A percentile compares a stretch with the other conserved stretches of the same genome.
phyloP scores from a whole-genome alignment of 2,888 invertebrate genomes.

The Adineta ricciae region DNA sequence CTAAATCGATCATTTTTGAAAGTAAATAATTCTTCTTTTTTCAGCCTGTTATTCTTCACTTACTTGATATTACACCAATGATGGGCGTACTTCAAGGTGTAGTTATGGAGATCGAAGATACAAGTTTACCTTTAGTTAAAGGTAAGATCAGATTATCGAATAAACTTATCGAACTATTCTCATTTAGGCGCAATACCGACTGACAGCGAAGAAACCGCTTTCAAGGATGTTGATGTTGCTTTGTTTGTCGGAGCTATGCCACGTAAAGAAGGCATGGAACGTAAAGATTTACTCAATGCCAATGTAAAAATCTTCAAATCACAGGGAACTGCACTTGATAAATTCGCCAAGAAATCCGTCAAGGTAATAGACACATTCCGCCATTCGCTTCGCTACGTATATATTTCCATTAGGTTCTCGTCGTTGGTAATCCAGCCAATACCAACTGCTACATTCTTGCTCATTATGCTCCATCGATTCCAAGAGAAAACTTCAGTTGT shows the following conservation, averaged over 20 bases:
- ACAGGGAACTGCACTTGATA: conserved; percentile 83
- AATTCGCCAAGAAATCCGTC: conserved; percentile 76
- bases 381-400: too few relatives aligned
- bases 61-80: conserved; percentile 89
- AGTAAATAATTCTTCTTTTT: too few relatives aligned
- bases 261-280: conserved; percentile 90
- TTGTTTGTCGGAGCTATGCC: conserved; percentile 97
- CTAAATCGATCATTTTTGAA: too few relatives aligned
- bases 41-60: conserved; percentile 62
- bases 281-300: conserved; percentile 88
- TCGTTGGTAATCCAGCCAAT: conserved; percentile 98
- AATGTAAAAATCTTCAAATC: conserved; percentile 96
- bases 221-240: conserved; percentile 85
- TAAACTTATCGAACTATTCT: background rate
- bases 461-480: conserved; percentile 83
- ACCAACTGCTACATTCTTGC: conserved; percentile 92
- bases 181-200: conserved; percentile 65
- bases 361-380: too few relatives aligned
- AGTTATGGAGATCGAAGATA: conserved; percentile 89
- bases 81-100: conserved; percentile 90
- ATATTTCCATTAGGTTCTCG: conserved; percentile 54
- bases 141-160: background rate
- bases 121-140: conserved; percentile 68
- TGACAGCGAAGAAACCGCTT: conserved; percentile 76
- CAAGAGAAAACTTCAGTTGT: conserved; percentile 86